Evolutionary conservation across 2,888 invertebrate species (phyloP).

Genomic region (Diachrysia chrysitis): DNA sequence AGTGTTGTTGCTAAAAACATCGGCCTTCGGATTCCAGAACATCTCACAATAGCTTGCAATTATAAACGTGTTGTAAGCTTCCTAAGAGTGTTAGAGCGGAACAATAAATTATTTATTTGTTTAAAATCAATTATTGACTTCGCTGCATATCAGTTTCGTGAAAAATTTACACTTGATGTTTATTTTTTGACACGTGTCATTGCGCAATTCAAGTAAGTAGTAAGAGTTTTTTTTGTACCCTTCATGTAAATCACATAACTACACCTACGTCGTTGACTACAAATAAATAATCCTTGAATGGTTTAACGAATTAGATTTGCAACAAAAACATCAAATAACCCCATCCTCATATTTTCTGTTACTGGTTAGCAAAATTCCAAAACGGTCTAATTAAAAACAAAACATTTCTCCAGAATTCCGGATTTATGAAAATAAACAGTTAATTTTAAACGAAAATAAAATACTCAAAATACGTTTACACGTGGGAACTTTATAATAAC

Average conservation of each 20-base stretch:
- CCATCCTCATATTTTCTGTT: no score
- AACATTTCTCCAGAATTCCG: not conserved
- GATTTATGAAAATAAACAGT: not conserved
- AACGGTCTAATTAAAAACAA: not conserved
- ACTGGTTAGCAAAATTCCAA: not conserved
- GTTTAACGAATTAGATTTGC: no score
- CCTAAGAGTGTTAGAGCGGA: conserved; percentile 46
- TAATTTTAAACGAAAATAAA: not conserved
- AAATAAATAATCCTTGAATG: no score
- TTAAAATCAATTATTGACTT: conserved; percentile 41
- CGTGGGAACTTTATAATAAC: conserved; percentile 11
- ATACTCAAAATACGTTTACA: not conserved
- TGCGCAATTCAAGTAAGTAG: not conserved
- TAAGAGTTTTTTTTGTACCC: no score
- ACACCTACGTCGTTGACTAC: no score
- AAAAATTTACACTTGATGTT: not conserved
- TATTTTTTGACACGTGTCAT: not conserved
- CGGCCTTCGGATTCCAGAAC: conserved; percentile 58
- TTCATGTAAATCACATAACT: no score
- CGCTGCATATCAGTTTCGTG: conserved; percentile 11
- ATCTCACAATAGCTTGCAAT: conserved; percentile 52
- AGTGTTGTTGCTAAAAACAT: conserved; percentile 41
- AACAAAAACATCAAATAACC: no score
- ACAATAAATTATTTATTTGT: conserved; percentile 41
- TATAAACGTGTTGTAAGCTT: conserved; percentile 50